Percentiles rank a stretch among this genome's conserved stretches.
phyloP scores from a whole-genome alignment of 2,113 vertebrate species.

The Ptilonorhynchus violaceus region DNA sequence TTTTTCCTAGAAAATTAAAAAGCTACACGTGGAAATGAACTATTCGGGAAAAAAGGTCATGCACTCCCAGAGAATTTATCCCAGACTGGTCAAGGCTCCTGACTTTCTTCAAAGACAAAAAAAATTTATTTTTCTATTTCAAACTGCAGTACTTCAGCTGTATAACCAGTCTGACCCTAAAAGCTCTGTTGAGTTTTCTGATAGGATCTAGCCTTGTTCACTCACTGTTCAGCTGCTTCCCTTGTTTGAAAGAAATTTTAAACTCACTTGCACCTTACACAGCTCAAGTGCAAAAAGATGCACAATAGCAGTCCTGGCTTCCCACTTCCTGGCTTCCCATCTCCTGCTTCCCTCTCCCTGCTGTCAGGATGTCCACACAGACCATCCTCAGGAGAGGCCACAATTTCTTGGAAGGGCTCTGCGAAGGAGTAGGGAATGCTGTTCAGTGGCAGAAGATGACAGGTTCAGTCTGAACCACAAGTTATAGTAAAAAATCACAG shows the following conservation, averaged over 20 bases:
- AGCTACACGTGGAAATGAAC: background rate
- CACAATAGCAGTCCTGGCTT: background rate
- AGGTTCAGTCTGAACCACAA: background rate
- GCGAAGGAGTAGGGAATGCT: background rate
- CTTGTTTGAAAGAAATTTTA: background rate
- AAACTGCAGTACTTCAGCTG: background rate
- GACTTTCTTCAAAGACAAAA: background rate
- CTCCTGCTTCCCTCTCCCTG: background rate
- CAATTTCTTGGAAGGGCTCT: background rate
- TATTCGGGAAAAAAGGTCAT: background rate
- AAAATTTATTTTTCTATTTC: background rate
- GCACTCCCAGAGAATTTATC: accelerated
- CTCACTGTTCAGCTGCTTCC: background rate
- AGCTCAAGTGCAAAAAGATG: background rate
- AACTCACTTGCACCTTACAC: background rate
- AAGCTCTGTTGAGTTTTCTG: background rate
- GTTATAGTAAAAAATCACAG: background rate
- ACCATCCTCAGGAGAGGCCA: background rate
- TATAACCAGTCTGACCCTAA: background rate
- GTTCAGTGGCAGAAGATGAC: background rate
- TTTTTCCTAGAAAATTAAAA: background rate
- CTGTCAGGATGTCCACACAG: background rate
- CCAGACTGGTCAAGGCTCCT: background rate
- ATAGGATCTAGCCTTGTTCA: background rate
- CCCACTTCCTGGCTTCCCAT: background rate